Evolutionary conservation across 1,140 invertebrate genomes (phyloP), one percentile per base, ranked within the genome.

Genomic region (Geopemphigus sp.): DNA sequence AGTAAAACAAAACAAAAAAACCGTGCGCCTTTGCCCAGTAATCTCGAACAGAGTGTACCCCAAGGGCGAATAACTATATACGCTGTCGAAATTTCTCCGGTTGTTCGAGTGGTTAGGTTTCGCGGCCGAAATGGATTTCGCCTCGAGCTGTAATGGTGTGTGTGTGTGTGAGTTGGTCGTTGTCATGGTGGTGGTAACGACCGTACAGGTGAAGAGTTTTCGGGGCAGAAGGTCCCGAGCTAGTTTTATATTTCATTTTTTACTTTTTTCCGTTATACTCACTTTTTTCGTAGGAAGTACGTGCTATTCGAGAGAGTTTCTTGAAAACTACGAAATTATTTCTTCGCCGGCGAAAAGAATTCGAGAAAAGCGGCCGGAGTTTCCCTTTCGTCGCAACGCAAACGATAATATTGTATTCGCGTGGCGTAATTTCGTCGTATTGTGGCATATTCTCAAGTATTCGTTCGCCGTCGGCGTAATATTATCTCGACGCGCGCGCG

Each of bases 161-260:
- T n/a, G n/a, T n/a, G n/a, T n/a, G n/a, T n/a, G n/a, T n/a, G n/a
- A n/a, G n/a, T n/a, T n/a, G n/a, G n/a, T n/a, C n/a, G n/a, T n/a
- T n/a, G n/a, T n/a, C n/a, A n/a, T n/a, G 32, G 32, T 39, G 32
- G 32, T 66, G 63, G n/a, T 66, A 45, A 66, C 63, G 22, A 68
- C 39, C n/a, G 64, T 47, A 24, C 14, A 17, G 22, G n/a, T 17
- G 22, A 68, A 24, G n/a, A 68, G 39, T 68, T 14, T 68, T 22
- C 64, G 12, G 5, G 5, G 12, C 54, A 64, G n/a, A n/a, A n/a
- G 10, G 29, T 64, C 19, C 26, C 29, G 24, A 61, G 32, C 32
- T 47, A 22, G 64, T 39, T 22, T 1, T 12, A 15, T 39, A 32
- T 32, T 45, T 3, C 45, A 22, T 45, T 45, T 39, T 66, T 32